Conservation (phyloP, 2,888 invertebrate genomes). For the Bellardia bayeri region DNA sequence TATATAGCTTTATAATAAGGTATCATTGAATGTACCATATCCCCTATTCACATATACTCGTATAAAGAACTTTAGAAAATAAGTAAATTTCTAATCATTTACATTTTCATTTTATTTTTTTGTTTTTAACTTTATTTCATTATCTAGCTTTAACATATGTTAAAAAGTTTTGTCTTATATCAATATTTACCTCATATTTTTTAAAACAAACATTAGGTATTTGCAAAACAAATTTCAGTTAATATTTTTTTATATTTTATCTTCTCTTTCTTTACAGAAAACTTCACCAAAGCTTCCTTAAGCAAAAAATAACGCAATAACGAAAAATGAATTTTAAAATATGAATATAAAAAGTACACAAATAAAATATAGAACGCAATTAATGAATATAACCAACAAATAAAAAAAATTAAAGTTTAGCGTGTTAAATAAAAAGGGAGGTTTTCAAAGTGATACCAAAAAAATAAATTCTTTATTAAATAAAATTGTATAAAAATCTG, state of each 20-base stretch:
- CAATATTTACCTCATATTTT: background rate
- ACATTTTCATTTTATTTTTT: too few relatives aligned
- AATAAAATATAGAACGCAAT: background rate
- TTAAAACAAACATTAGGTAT: background rate
- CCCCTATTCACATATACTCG: too few relatives aligned
- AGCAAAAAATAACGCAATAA: conserved; percentile 22
- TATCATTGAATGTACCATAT: too few relatives aligned
- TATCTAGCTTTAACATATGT: too few relatives aligned
- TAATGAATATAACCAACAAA: background rate
- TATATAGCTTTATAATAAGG: too few relatives aligned
- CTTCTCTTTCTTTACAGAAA: conserved; percentile 54
- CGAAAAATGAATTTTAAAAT: conserved; percentile 14
- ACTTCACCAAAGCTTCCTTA: conserved; percentile 12
- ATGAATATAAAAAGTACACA: background rate
- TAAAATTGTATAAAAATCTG: conserved; percentile 19
- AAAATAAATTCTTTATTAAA: background rate
- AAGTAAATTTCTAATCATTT: too few relatives aligned
- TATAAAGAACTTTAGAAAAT: too few relatives aligned
- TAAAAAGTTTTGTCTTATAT: too few relatives aligned
- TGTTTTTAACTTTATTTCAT: too few relatives aligned
- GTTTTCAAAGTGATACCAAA: conserved; percentile 13
- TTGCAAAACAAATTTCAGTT: conserved; percentile 25
- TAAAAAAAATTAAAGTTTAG: background rate
- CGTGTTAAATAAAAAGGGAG: conserved; percentile 5
- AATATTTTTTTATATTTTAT: conserved; percentile 40